phyloP scores from a whole-genome alignment of 2,113 vertebrate genomes.

The Prietella phreatophila region DNA sequence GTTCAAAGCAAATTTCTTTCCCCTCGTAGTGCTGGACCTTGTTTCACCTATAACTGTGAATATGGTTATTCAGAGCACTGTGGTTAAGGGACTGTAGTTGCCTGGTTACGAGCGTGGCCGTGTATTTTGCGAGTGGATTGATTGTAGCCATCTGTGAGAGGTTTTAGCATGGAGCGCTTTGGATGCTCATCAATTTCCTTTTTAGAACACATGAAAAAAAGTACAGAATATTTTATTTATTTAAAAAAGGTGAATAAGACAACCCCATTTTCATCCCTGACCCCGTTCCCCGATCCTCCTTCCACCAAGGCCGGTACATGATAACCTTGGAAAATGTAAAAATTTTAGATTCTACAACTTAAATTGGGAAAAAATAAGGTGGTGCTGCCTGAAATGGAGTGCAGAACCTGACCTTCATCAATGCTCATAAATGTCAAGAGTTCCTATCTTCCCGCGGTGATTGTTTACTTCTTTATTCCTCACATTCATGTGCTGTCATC shows the following conservation, averaged over 20 bases:
- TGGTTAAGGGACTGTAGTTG: constrained; percentile 27
- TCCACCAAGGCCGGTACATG: background rate
- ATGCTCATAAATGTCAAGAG: background rate
- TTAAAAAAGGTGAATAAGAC: background rate
- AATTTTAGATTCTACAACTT: background rate
- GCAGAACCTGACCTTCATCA: background rate
- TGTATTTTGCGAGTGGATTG: constrained; percentile 14
- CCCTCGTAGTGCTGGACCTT: constrained; percentile 18
- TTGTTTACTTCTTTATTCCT: constrained; percentile 8
- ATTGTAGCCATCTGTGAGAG: constrained; percentile 39
- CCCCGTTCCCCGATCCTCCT: background rate
- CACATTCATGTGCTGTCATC: background rate
- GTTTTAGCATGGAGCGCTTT: constrained; percentile 18
- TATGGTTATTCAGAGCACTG: constrained; percentile 27
- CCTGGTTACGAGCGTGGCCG: constrained; percentile 28
- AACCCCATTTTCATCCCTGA: background rate
- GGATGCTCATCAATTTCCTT: constrained; percentile 20
- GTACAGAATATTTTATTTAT: background rate
- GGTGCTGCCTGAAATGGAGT: background rate
- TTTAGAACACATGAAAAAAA: constrained; percentile 16
- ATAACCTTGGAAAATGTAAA: background rate
- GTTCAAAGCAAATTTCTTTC: constrained; percentile 2
- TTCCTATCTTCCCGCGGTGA: background rate
- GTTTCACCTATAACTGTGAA: constrained; percentile 29
- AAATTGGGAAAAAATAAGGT: background rate